Base-by-base conservation (phyloP, 2,113 vertebrate genomes). In the Progne subis region DNA sequence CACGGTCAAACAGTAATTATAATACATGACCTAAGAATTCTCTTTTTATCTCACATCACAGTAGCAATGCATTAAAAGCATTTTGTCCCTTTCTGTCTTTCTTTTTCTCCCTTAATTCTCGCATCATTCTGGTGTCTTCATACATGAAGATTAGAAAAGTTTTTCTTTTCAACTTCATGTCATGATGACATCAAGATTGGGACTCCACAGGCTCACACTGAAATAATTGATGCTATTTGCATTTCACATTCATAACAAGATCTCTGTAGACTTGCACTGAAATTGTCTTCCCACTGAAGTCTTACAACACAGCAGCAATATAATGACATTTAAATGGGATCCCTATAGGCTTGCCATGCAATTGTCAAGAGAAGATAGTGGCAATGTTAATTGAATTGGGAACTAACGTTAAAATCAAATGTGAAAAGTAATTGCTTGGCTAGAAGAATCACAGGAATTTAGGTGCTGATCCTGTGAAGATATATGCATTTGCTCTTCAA, bases 281-380 rank as follows among this genome's bases (percentile, higher is more conserved):
- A 96, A 94, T 96, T 96, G 93, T 97, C 96, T 96, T 95, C 87
- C 91, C 79, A 91, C 84, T 83, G 81, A 95, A 96, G 79, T 93
- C 96, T 96, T 90, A 77, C 59, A 96, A 96, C 79, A 86, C 72
- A 82, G 79, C 71, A 72, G 93, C 80, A 95, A 86, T 88, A 97
- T 96, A 95, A 96, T 88, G 94, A 96, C 92, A 96, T 96, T 95
- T 97, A 96, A 97, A 96, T 97, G 92, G 94, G 87, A 95, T 97
- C 94, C 87, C 96, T 81, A 92, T 94, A 94, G 97, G 88, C 91
- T 80, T 94, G 89, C 86, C 23, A 72, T 72, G 80, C 92, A 96
- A 97, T 97, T 97, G 96, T 97, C 96, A 94, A 39, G 97, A 96
- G 97, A 95, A 95, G 96, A 94, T 74, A 79, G 72, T 75, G 85